Evolutionary conservation across 2,797 vertebrate species (phyloP).

Genomic region (Acipenser transmontanus): DNA sequence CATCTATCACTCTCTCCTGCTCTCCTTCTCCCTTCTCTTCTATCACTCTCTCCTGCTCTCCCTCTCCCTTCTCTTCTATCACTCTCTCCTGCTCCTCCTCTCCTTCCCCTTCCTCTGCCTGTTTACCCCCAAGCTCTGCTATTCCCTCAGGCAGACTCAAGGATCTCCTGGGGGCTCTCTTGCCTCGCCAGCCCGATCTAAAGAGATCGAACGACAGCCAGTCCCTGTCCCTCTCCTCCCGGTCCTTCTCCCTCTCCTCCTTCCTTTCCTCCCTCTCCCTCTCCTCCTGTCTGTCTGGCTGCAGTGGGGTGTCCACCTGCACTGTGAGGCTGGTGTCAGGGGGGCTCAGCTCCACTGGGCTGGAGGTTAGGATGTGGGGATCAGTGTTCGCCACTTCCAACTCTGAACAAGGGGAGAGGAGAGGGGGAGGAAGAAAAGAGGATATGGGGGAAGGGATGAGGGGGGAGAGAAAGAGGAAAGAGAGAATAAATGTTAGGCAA

Average conservation of each 20-base stretch:
- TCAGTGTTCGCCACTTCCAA: conserved; percentile 10
- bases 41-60: conserved; percentile 1
- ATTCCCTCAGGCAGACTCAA: conserved; percentile 5
- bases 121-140: conserved; percentile 30
- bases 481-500: conserved; percentile 43
- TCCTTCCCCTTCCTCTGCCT: conserved; percentile 14
- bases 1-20: no score
- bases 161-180: background rate
- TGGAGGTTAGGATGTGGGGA: no score
- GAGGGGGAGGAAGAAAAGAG: conserved; percentile 15
- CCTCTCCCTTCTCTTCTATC: background rate
- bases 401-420: conserved; percentile 30
- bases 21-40: no score
- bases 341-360: no score
- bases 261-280: background rate
- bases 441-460: conserved; percentile 25
- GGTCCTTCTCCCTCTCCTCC: background rate
- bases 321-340: conserved; percentile 24
- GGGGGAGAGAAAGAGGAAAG: conserved; percentile 41
- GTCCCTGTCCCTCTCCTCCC: conserved; percentile 17
- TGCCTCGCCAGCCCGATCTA: background rate
- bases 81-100: background rate
- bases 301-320: conserved; percentile 35
- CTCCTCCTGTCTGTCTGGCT: conserved; percentile 21
- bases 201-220: no score